phyloP scores from a whole-genome alignment of 2,113 vertebrate species.

The Suncus etruscus region DNA sequence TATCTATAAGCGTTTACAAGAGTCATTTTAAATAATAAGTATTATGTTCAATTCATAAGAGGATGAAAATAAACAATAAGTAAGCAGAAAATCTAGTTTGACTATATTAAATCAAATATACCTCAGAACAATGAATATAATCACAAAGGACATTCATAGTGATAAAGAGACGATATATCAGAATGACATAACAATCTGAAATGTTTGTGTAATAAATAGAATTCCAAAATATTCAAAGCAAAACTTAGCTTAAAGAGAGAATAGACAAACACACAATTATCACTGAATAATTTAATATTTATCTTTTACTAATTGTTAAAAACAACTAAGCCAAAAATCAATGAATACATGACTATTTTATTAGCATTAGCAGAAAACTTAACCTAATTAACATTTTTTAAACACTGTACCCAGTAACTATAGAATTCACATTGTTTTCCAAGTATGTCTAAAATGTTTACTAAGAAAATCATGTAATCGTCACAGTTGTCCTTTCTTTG shows the following conservation, averaged over 20 bases:
- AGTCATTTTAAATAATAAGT: constrained; percentile 45
- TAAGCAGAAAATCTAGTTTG: background rate
- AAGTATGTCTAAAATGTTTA: background rate
- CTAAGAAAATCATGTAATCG: background rate
- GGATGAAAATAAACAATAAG: constrained; percentile 5
- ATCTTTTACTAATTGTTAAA: background rate
- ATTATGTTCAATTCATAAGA: background rate
- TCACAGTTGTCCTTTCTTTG: too few species aligned
- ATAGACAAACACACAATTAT: background rate
- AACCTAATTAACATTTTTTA: constrained; percentile 17
- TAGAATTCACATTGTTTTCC: background rate
- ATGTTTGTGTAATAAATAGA: background rate
- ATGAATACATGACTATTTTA: background rate
- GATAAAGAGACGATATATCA: background rate
- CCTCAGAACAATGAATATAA: constrained; percentile 32
- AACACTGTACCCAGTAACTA: background rate
- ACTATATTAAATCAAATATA: constrained; percentile 14
- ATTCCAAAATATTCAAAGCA: background rate
- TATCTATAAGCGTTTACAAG: background rate
- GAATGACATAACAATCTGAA: constrained; percentile 30
- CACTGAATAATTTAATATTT: background rate
- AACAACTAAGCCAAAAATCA: background rate
- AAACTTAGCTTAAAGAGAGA: background rate
- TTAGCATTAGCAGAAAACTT: background rate
- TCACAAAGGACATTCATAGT: background rate